Conservation (phyloP, 92 coral and sea anemone genomes). For the Paragorgia papillata region DNA sequence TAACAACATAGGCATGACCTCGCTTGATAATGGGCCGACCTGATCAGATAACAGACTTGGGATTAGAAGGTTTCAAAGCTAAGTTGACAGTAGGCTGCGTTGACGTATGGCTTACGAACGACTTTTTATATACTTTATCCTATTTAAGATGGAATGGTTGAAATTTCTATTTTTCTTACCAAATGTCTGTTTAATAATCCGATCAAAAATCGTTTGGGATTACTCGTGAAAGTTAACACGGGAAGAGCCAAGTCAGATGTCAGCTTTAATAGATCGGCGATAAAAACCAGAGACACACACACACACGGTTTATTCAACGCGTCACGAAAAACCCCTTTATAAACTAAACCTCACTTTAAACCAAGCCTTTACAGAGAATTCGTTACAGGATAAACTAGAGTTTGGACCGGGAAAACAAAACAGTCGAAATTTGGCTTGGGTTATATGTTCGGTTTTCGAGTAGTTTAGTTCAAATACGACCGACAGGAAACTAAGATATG, state of each 20-base stretch:
- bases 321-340: too few relatives aligned
- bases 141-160: not conserved
- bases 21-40: not conserved
- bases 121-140: too few relatives aligned
- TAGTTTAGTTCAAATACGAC: too few relatives aligned
- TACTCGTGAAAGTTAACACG: not conserved
- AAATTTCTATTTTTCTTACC: conserved; percentile 24
- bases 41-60: not conserved
- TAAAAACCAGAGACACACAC: not conserved
- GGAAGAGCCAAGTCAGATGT: not conserved
- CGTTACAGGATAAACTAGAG: too few relatives aligned
- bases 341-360: too few relatives aligned
- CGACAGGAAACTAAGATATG: too few relatives aligned
- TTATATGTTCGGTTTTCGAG: too few relatives aligned
- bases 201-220: not conserved
- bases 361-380: too few relatives aligned
- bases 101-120: not conserved
- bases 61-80: not conserved
- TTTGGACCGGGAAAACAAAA: too few relatives aligned
- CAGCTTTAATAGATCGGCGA: not conserved
- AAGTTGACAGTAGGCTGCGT: not conserved
- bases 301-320: too few relatives aligned
- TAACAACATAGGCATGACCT: too few relatives aligned
- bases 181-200: conserved; percentile 37
- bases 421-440: too few relatives aligned